Percentiles rank a stretch among this genome's conserved stretches.
phyloP scores from a whole-genome alignment of 2,797 vertebrate species.

The Acipenser oxyrinchus region DNA sequence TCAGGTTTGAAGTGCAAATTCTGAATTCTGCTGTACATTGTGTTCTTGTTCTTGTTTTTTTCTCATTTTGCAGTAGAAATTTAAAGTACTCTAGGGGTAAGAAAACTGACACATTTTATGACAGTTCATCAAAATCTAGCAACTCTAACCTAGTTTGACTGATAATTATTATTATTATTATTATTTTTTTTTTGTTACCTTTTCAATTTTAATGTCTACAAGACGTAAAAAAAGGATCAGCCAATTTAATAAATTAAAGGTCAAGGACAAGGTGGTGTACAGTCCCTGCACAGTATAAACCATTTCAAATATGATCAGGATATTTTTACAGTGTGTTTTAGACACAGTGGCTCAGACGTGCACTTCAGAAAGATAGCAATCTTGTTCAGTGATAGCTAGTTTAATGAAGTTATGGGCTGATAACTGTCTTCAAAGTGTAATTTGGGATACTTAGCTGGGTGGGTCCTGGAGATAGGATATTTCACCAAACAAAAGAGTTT shows the following conservation, averaged over 20 bases:
- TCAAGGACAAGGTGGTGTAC: conserved; percentile 4
- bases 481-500: conserved; percentile 30
- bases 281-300: not conserved
- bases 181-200: not conserved
- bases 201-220: not conserved
- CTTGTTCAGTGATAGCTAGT: conserved; percentile 10
- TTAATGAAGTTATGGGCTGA: conserved; percentile 24
- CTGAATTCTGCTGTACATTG: no score
- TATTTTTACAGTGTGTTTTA: conserved; percentile 4
- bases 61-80: no score
- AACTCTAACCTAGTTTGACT: not conserved
- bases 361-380: conserved; percentile 15
- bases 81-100: no score
- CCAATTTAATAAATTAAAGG: not conserved
- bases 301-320: not conserved
- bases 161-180: not conserved
- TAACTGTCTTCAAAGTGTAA: conserved; percentile 35
- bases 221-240: no score
- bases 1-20: no score
- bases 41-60: no score
- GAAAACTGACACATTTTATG: no score
- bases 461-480: conserved; percentile 16
- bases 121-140: no score
- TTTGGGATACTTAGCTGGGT: conserved; percentile 30
- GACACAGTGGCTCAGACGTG: conserved; percentile 14